These are phyloP conservation scores for Pipa parva DNA, from an alignment of 2,113 vertebrate genomes.

Conservation along the genomic window DNA sequence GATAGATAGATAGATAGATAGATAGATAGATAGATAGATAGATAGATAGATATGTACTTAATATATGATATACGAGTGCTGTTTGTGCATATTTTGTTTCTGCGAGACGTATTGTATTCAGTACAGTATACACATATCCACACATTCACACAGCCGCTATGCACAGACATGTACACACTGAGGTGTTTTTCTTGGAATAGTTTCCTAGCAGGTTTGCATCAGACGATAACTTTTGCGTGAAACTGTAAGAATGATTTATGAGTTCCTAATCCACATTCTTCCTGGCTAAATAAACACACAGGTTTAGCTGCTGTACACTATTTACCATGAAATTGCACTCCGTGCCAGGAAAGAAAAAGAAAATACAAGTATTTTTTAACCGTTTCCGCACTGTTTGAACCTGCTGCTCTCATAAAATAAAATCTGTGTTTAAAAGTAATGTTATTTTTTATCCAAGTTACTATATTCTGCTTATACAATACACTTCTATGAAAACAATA, in stretches of 20 bases:
- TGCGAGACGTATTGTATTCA: neutral
- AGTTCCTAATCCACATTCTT: constrained; percentile 43
- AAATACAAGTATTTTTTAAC: constrained; percentile 5
- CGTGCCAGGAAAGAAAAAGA: constrained; percentile 1
- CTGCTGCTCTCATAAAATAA: neutral
- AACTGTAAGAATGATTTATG: constrained; percentile 44
- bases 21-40: too few relatives aligned
- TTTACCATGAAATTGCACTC: constrained; percentile 32
- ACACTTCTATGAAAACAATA: too few relatives aligned
- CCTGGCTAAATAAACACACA: constrained; percentile 40
- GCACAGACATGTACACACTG: constrained; percentile 2
- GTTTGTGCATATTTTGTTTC: neutral
- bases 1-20: too few relatives aligned
- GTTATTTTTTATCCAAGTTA: too few relatives aligned
- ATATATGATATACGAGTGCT: too few relatives aligned
- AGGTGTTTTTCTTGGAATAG: constrained; percentile 40
- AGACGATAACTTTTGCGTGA: constrained; percentile 35
- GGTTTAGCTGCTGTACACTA: constrained; percentile 29
- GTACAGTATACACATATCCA: neutral
- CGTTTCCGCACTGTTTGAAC: neutral
- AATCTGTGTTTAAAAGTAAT: too few relatives aligned
- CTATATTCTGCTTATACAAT: too few relatives aligned
- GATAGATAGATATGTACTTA: too few relatives aligned
- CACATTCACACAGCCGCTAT: constrained; percentile 1
- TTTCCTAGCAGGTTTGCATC: constrained; percentile 37